phyloP scores from a whole-genome alignment of 2,113 vertebrate species.

The Paradoxurus hermaphroditus region DNA sequence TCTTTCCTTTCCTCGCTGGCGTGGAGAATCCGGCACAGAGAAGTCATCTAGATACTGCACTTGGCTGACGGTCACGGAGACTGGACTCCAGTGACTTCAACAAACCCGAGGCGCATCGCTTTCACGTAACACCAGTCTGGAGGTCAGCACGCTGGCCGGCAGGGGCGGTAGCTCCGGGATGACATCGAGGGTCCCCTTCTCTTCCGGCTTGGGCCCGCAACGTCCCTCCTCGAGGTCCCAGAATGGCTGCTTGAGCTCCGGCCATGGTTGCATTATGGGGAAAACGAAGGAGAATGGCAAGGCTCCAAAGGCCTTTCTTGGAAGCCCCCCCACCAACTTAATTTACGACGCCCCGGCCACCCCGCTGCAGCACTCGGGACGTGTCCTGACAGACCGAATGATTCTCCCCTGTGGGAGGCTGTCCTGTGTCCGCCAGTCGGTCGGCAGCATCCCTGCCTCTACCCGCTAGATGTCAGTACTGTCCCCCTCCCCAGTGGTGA shows the following conservation, averaged over 20 bases:
- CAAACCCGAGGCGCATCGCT: background rate
- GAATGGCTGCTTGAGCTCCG: background rate
- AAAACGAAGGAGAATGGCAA: background rate
- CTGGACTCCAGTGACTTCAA: background rate
- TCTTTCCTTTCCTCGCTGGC: background rate
- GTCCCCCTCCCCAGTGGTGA: background rate
- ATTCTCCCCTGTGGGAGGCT: background rate
- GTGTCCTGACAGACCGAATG: background rate
- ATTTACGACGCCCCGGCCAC: background rate
- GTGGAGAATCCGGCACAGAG: background rate
- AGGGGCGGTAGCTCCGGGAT: background rate
- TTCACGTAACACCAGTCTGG: background rate
- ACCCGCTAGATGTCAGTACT: background rate
- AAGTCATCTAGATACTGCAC: background rate
- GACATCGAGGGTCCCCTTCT: background rate
- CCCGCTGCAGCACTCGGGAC: fast-evolving
- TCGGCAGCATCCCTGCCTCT: background rate
- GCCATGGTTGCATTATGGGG: background rate
- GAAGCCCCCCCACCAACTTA: background rate
- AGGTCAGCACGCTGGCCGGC: background rate
- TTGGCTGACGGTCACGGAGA: background rate
- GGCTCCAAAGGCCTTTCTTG: background rate
- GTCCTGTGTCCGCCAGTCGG: fast-evolving
- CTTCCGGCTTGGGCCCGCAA: background rate
- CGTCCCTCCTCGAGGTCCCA: background rate